A percentile compares a stretch with the other conserved stretches of the same genome.
These are phyloP conservation scores for Buathra laborator DNA, from an alignment of 2,888 invertebrate genomes.

Conservation along the genomic window DNA sequence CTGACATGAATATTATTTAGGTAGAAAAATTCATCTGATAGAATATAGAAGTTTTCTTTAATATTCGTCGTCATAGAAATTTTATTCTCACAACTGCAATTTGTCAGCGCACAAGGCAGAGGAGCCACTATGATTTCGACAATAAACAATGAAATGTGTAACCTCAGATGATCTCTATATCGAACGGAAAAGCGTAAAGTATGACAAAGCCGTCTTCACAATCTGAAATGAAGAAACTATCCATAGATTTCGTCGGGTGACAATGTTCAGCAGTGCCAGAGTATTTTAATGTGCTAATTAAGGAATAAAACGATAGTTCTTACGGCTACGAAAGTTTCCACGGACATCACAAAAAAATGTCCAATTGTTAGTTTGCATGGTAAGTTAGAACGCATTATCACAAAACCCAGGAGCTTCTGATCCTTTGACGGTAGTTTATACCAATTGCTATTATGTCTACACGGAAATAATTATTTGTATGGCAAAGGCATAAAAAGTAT, in stretches of 20 bases:
- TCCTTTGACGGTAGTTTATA: not conserved
- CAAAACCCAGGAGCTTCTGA: not conserved
- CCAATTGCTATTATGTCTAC: not conserved
- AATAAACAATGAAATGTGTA: too few relatives aligned
- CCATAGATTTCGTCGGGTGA: not conserved
- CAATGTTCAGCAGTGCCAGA: not conserved
- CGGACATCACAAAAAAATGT: not conserved
- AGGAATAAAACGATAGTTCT: not conserved
- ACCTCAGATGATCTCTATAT: too few relatives aligned
- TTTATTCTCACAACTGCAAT: not conserved
- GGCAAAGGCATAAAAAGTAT: too few relatives aligned
- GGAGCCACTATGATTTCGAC: not conserved
- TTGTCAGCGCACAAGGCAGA: not conserved
- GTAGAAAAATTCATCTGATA: not conserved
- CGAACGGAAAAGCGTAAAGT: not conserved
- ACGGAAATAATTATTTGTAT: not conserved
- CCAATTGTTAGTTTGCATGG: not conserved
- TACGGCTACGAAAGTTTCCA: not conserved
- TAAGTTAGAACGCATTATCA: not conserved
- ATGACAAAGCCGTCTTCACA: not conserved
- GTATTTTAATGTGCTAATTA: not conserved
- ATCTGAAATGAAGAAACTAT: not conserved
- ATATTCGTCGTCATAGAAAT: not conserved
- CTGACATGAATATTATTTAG: not conserved
- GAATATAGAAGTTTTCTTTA: not conserved